Base-by-base conservation (phyloP, 2,113 vertebrate genomes). In the Beaufortia kweichowensis region DNA sequence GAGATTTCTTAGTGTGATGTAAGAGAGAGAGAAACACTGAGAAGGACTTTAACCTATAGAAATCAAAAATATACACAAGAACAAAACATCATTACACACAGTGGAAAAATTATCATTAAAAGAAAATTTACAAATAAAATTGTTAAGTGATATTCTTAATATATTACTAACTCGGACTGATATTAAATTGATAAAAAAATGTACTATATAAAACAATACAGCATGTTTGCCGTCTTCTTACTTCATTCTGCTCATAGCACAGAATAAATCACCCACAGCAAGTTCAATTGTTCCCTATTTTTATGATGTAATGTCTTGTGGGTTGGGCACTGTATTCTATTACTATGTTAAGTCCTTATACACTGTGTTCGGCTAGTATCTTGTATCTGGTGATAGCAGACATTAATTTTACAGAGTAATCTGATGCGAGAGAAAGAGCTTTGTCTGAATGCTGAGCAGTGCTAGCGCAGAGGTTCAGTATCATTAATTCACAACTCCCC, bases 351-450 rank as follows among this genome's bases (percentile, higher is more conserved):
- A 50, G 53, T 10, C 43, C 75, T 63, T 81, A 86, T 81, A 75
- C 83, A 85, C 82, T 84, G 75, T 74, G 75, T 80, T 83, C 84
- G 86, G 84, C 86, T 71, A 77, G 86, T 88, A 75, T 90, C 86
- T 79, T 83, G 88, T 91, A 70, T 86, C 90, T 85, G 84, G 62
- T 87, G 84, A 90, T 88, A 77, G 81, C 39, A 60, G 17, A 64
- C 82, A 85, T 91, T 88, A 90, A 91, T 91, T 90, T 90, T 91
- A 86, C 86, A 89, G 86, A 81, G 89, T 81, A 90, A 91, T 83
- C 75, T 56, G 79, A 92, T 81, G 78, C 88, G 81, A 21, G 17
- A 10, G 76, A 63, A 72, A 71, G 71, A 84, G 73, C 15, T 81
- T 33, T 81, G 79, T 77, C 79, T 84, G 84, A 79, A 66, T 68